These are phyloP conservation scores for Tetanocera ferruginea DNA, from an alignment of 2,888 invertebrate species.

Conservation along the genomic window DNA sequence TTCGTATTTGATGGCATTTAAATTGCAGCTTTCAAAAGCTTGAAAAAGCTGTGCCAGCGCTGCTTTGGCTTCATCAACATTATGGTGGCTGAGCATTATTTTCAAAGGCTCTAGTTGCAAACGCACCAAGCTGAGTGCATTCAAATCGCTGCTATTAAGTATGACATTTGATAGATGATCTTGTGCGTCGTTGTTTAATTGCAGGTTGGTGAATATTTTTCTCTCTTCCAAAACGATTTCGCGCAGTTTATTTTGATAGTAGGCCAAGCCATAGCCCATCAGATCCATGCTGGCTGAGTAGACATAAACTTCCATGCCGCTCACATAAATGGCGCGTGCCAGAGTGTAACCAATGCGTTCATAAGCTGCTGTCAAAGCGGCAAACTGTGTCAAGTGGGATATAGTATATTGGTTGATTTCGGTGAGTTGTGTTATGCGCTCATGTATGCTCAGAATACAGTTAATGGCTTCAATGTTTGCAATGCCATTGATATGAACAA, in stretches of 20 bases:
- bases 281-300: constrained; percentile 65
- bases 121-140: constrained; percentile 59
- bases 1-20: constrained; percentile 47
- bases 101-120: constrained; percentile 62
- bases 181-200: neutral
- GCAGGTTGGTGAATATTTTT: constrained; percentile 41
- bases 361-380: constrained; percentile 65
- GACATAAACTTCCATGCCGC: constrained; percentile 69
- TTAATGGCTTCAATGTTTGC: constrained; percentile 67
- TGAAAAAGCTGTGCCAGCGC: constrained; percentile 50
- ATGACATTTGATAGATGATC: constrained; percentile 59
- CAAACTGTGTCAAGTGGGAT: constrained; percentile 65
- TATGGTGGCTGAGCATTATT: constrained; percentile 50
- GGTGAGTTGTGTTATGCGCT: constrained; percentile 57
- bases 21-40: constrained; percentile 52
- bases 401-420: constrained; percentile 65
- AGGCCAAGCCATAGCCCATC: constrained; percentile 66
- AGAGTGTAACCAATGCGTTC: constrained; percentile 61
- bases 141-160: constrained; percentile 59
- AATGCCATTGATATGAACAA: constrained; percentile 72
- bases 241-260: constrained; percentile 65
- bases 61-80: constrained; percentile 6
- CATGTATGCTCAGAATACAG: constrained; percentile 71
- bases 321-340: constrained; percentile 63
- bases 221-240: constrained; percentile 60